Base-by-base conservation (phyloP, 1,140 invertebrate genomes). In the Drosophila hydei region DNA sequence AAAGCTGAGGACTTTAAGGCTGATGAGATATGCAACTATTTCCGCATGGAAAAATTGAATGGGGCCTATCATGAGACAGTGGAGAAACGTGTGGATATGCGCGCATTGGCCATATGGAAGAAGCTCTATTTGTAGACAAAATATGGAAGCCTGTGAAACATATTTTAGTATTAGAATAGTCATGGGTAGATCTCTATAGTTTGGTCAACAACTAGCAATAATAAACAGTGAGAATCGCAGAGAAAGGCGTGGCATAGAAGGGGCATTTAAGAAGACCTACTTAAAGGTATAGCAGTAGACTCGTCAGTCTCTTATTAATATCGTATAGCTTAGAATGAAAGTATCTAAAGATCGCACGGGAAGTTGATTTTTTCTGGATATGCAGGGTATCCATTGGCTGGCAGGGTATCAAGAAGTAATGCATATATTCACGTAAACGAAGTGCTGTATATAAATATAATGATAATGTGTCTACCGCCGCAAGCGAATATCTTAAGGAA, bases 1-100 rank as follows among this genome's bases (percentile, higher is more conserved):
- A 60, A 61, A 27, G 25, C 50, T 0, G 16, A 25, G 0, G 67
- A 75, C 48, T 75, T 84, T 7, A 27, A 16, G 9, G 14, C 59
- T 6, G n/a, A 42, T 0, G 25, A 68, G 1, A 73, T 85, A 40
- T 85, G 80, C 42, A 76, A 21, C 8, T 77, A 74, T 18, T 23
- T 74, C 1, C 52, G 55, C 0, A 60, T 85, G 42, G 59, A 19
- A 1, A 47, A 65, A 0, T n/a, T 8, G 5, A 30, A 45, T 40
- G 75, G 48, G 1, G 54, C 14, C 1, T 79, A 40, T 18, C 14
- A 56, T 0, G 75, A 83, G 16, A 21, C 61, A 8, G 47, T 84
- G 1, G 43, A 59, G 27, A 60, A 4, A 6, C 18, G 27, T 12
- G 11, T 79, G 9, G 38, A 75, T 11, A 27, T 72, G 8, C 38